Conservation (phyloP, 92 coral and sea anemone genomes). For the Galaxea fascicularis region DNA sequence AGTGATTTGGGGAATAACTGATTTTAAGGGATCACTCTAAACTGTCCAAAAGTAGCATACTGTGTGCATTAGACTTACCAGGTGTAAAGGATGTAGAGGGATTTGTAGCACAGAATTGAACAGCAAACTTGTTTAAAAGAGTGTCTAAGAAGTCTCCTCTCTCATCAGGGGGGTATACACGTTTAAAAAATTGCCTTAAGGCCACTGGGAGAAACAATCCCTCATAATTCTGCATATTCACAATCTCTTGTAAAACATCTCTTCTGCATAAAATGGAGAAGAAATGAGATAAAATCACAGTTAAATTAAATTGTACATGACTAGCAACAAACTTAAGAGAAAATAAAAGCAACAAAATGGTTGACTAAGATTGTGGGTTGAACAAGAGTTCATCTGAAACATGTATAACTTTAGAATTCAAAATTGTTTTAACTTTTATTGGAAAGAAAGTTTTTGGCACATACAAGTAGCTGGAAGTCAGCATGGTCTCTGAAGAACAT, state of each 20-base stretch:
- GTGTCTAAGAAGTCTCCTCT: slow-evolving; percentile 93
- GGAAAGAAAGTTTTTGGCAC: no score
- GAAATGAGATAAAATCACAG: neutral
- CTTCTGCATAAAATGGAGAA: slow-evolving; percentile 63
- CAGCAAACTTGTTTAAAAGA: slow-evolving; percentile 81
- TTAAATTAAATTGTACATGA: neutral
- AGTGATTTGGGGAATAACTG: no score
- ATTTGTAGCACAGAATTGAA: slow-evolving; percentile 81
- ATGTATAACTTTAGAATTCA: no score
- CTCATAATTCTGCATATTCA: slow-evolving; percentile 81
- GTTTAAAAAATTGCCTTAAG: slow-evolving; percentile 83
- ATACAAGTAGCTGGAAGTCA: no score
- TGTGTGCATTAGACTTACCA: slow-evolving; percentile 58
- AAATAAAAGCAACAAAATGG: no score
- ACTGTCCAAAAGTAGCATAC: neutral
- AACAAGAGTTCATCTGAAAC: no score
- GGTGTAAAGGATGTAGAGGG: slow-evolving; percentile 82
- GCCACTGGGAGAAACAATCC: slow-evolving; percentile 87
- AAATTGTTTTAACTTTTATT: no score
- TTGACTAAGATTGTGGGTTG: no score
- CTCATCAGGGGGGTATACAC: slow-evolving; percentile 88
- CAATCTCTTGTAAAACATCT: slow-evolving; percentile 85
- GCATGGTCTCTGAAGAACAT: no score
- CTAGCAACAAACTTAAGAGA: neutral
- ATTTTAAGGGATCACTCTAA: no score